Evolutionary conservation across 23 tunicate species (phyloP), one percentile per base, ranked within the genome.

Genomic region (Aplidium turbinatum): DNA sequence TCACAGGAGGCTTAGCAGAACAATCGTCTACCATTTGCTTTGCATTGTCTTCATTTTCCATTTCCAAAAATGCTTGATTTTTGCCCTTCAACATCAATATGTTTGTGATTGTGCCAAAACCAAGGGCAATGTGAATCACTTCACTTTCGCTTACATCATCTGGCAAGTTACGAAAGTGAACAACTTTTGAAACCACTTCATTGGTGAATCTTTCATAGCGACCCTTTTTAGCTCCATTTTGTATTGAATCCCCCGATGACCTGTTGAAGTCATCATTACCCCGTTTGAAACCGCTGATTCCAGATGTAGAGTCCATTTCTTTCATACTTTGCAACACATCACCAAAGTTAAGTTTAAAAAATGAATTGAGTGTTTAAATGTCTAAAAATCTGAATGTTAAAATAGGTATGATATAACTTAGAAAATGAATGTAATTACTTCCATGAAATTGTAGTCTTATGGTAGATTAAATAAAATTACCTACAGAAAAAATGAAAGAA

Each of bases 21-120:
- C 93, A 83, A 20, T 70, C 73, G 16, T 73, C 72, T 34, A 94
- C 99, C 94, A 94, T 94, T 26, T 92, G 61, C 35, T 72, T 78
- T 0, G 99, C 99, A 2, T 78, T 63, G 28, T 87, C 90, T 19
- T 81, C 89, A 33, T 72, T 79, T 72, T 87, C 99, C 90, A 94
- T 82, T 72, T 94, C 95, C 27, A 94, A 68, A 54, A 94, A 87
- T 1, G 99, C 99, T 57, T 94, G 99, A 65, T 94, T 94, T 57
- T 94, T 94, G 24, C 99, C 94, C 76, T 94, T 94, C 27, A 94
- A 69, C 90, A 86, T 87, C 7, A 94, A 70, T 16, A 94, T 42
- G 39, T 94, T 87, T 35, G 86, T 82, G 3, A 94, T 86, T 66
- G 72, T 82, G 9, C 99, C 99, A 72, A 57, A 94, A 34, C 58